These are phyloP conservation scores for Leuciscus waleckii DNA, from an alignment of 2,797 vertebrate genomes.

Conservation along the genomic window DNA sequence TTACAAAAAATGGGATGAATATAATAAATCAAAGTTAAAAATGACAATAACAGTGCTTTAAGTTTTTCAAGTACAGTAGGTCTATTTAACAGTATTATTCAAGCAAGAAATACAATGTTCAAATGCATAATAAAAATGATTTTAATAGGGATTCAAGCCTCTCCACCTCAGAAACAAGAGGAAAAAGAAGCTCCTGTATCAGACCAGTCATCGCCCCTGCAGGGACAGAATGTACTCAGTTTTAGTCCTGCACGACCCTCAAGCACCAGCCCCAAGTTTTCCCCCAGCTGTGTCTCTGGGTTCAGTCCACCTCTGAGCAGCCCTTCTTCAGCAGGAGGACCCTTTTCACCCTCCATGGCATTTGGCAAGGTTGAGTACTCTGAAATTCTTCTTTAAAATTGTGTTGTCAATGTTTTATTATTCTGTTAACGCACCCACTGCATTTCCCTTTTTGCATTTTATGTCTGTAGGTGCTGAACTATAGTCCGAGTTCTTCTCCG, in stretches of 20 bases:
- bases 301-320: conserved; percentile 87
- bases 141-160: conserved; percentile 80
- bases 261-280: conserved; percentile 88
- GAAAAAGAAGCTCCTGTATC: conserved; percentile 80
- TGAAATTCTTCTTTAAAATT: neutral
- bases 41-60: neutral
- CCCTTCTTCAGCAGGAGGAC: conserved; percentile 75
- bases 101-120: neutral
- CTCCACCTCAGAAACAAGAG: conserved; percentile 81
- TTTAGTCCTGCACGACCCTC: conserved; percentile 90
- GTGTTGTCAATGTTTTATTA: neutral
- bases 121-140: neutral
- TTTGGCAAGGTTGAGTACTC: conserved; percentile 78
- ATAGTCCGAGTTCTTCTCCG: conserved; percentile 78
- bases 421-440: neutral
- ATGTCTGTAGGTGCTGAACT: conserved; percentile 80
- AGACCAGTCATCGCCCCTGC: conserved; percentile 80
- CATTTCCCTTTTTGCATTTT: neutral
- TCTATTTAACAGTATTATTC: neutral
- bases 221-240: conserved; percentile 93
- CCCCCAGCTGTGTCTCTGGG: conserved; percentile 80
- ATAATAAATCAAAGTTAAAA: neutral
- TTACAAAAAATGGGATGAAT: neutral
- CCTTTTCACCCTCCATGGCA: conserved; percentile 76
- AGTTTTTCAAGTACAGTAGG: neutral